Percentiles rank a stretch among this genome's conserved stretches.
Evolutionary conservation across 2,888 invertebrate genomes (phyloP).

Genomic region (Stictocephala bisonia): DNA sequence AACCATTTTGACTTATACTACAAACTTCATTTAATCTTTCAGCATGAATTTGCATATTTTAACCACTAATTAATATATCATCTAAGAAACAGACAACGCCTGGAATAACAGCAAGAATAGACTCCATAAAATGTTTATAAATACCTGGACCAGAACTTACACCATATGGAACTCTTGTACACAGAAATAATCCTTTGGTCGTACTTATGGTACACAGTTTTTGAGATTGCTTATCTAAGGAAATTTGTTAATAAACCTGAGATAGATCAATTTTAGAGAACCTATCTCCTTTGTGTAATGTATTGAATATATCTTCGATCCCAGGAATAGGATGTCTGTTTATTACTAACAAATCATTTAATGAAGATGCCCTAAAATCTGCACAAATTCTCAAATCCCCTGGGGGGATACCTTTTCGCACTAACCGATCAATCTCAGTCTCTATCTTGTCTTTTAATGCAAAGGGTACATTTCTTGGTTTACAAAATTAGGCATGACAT

Average conservation of each 20-base stretch:
- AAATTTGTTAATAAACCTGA: slow-evolving; percentile 50
- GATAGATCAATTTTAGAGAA: no score
- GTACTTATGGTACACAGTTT: slow-evolving; percentile 61
- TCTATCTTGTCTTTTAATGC: slow-evolving; percentile 56
- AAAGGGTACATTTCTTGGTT: slow-evolving; percentile 57
- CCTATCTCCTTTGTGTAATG: slow-evolving; percentile 51
- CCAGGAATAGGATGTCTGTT: slow-evolving; percentile 50
- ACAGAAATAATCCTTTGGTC: slow-evolving; percentile 61
- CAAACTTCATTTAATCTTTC: slow-evolving; percentile 53
- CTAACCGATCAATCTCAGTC: slow-evolving; percentile 55
- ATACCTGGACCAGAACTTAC: slow-evolving; percentile 56
- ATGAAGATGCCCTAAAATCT: slow-evolving; percentile 57
- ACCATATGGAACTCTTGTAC: slow-evolving; percentile 58
- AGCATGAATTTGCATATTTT: slow-evolving; percentile 33
- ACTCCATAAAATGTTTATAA: slow-evolving; percentile 58
- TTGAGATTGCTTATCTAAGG: slow-evolving; percentile 60
- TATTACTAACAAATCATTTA: slow-evolving; percentile 34
- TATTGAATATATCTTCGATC: no score
- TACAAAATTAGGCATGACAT: slow-evolving; percentile 55
- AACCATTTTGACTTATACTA: slow-evolving; percentile 54
- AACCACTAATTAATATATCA: slow-evolving; percentile 60
- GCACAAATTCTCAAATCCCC: slow-evolving; percentile 61
- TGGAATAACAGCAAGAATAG: slow-evolving; percentile 59
- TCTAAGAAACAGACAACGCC: slow-evolving; percentile 60
- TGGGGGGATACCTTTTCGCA: slow-evolving; percentile 50